Evolutionary conservation across 2,797 vertebrate species (phyloP).

Genomic region (Melopsittacus undulatus): DNA sequence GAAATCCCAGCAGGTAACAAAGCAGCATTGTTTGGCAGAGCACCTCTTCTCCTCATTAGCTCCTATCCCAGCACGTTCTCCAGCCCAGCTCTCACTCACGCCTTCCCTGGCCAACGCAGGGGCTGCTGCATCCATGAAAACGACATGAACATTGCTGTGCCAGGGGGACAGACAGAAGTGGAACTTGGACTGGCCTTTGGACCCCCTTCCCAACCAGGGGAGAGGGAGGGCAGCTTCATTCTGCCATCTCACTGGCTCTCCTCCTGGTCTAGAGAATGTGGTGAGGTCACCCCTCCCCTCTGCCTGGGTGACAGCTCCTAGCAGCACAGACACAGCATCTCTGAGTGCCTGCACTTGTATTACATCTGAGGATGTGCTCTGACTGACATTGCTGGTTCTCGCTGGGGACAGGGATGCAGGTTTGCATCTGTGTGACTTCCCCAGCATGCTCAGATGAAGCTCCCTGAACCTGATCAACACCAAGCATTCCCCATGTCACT

Average conservation of each 20-base stretch:
- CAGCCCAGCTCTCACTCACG: background rate
- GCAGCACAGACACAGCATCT: accelerated
- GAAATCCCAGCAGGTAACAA: background rate
- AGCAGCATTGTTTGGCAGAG: background rate
- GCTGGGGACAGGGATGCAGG: background rate
- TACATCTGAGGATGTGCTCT: background rate
- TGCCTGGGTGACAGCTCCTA: background rate
- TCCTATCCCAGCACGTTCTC: accelerated
- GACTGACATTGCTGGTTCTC: background rate
- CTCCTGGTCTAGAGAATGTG: background rate
- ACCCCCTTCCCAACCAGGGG: background rate
- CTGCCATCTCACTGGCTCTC: background rate
- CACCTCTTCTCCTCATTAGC: background rate
- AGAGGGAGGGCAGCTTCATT: background rate
- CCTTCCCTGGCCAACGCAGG: background rate
- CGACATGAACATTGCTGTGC: accelerated
- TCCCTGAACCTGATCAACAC: background rate
- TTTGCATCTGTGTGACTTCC: background rate
- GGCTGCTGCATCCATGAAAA: background rate
- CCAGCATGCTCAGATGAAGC: background rate
- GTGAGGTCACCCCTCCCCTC: background rate
- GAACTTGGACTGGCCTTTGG: accelerated
- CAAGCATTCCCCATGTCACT: background rate
- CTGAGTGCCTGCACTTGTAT: accelerated
- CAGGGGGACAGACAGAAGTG: accelerated